Evolutionary conservation across 1,140 invertebrate genomes (phyloP).

Genomic region (Drosophila ficusphila): DNA sequence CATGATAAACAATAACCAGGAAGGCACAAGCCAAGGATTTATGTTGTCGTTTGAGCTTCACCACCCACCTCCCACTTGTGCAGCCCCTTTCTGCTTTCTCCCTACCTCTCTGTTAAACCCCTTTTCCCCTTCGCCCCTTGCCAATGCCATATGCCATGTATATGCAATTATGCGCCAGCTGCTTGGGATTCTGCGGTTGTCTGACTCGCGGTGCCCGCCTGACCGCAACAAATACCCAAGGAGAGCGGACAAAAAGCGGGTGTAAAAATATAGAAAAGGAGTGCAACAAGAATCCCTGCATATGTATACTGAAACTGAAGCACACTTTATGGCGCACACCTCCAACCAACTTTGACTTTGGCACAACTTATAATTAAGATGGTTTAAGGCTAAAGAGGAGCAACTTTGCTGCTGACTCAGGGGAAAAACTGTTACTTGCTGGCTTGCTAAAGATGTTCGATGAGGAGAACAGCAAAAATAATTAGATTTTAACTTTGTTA

Average conservation of each 20-base stretch:
- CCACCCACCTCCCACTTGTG: background rate
- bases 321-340: slow-evolving; percentile 62
- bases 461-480: background rate
- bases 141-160: slow-evolving; percentile 49
- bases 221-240: slow-evolving; percentile 52
- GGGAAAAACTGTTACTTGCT: background rate
- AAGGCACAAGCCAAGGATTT: slow-evolving; percentile 69
- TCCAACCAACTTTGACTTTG: slow-evolving; percentile 61
- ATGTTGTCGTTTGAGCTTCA: slow-evolving; percentile 62
- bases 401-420: slow-evolving; percentile 30
- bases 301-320: slow-evolving; percentile 45
- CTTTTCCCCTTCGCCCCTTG: background rate
- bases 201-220: slow-evolving; percentile 50
- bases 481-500: background rate
- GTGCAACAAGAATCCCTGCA: background rate
- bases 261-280: slow-evolving; percentile 9
- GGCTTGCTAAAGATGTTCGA: background rate
- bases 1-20: slow-evolving; percentile 75
- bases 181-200: slow-evolving; percentile 51
- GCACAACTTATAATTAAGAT: slow-evolving; percentile 69
- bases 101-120: no score
- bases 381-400: slow-evolving; percentile 8
- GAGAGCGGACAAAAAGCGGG: slow-evolving; percentile 9
- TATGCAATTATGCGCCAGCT: slow-evolving; percentile 59
- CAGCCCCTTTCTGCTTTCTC: background rate